Evolutionary conservation across 2,888 invertebrate genomes (phyloP).

Genomic region (Onthophagus sagittarius): DNA sequence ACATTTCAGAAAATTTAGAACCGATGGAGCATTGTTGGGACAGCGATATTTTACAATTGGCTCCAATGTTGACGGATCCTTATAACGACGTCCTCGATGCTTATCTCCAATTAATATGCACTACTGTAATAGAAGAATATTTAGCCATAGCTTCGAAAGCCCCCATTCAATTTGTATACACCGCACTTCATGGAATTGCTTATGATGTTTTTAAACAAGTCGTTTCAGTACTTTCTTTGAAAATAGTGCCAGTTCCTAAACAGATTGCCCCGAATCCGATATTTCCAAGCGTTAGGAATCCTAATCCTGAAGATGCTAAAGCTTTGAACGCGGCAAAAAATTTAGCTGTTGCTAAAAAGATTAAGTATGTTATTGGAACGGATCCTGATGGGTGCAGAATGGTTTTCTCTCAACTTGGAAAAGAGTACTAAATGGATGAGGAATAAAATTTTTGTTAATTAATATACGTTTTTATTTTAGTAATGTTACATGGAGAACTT

Average conservation of each 20-base stretch:
- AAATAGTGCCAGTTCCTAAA: neutral
- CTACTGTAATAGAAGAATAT: neutral
- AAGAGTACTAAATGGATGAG: neutral
- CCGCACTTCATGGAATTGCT: neutral
- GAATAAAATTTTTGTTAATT: neutral
- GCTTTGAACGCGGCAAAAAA: neutral
- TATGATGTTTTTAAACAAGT: neutral
- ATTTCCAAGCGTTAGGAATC: neutral
- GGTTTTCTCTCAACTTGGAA: neutral
- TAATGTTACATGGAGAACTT: conserved; percentile 79
- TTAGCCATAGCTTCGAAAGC: neutral
- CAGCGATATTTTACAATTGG: neutral
- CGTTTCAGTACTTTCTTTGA: neutral
- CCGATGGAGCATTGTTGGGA: neutral
- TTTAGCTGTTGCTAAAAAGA: neutral
- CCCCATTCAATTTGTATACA: neutral
- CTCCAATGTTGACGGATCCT: neutral
- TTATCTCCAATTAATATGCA: neutral
- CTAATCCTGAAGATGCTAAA: neutral
- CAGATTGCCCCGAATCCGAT: neutral
- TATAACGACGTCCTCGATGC: neutral
- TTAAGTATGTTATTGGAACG: neutral
- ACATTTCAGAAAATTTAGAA: neutral
- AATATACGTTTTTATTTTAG: conserved; percentile 29
- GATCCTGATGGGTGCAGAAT: neutral